Evolutionary conservation across 1,140 invertebrate genomes (phyloP), one percentile per base, ranked within the genome.

Genomic region (Drosophila tristis): DNA sequence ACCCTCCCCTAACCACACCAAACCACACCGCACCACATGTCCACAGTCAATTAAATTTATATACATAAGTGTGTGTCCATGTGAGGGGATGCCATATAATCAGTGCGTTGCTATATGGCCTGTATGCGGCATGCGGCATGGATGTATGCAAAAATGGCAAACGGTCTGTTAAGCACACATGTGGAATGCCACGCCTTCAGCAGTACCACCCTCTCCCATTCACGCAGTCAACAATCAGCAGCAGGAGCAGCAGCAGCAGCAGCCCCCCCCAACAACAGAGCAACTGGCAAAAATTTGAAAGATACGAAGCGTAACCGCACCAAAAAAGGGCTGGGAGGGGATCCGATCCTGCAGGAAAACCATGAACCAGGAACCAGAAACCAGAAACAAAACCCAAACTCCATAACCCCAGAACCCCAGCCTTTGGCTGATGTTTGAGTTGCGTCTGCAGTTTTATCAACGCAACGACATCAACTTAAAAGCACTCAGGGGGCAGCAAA

Each of bases 141-240:
- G n/a, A 48, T 79, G 35, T 77, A 81, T 89, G 82, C 82, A 87
- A 87, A 87, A 87, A 89, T 89, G 82, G 84, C 84, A 79, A 87
- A 82, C 79, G 82, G 82, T 89, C 82, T 87, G 82, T 87, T 87
- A 87, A 89, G 72, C 84, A 89, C 84, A 87, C 84, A 82, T 89
- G 84, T 70, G 84, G 11, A 66, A 58, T 67, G 74, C 61, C 82
- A 87, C 74, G 74, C 78, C 78, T 47, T 68, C 23, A 6, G 44
- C 63, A 42, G 50, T 51, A 43, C n/a, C 53, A 57, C 61, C 42
- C 58, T 15, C n/a, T 29, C 47, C 39, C 26, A 20, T 49, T 26
- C 63, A 57, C 42, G 15, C 77, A 85, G 78, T 76, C 67, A 81
- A 89, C 82, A 86, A 86, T 82, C 82, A 89, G 78, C 73, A 59